A percentile compares a stretch with the other conserved stretches of the same genome.
phyloP scores from a whole-genome alignment of 64 coral and sea anemone species.

The Astreopora myriophthalma region DNA sequence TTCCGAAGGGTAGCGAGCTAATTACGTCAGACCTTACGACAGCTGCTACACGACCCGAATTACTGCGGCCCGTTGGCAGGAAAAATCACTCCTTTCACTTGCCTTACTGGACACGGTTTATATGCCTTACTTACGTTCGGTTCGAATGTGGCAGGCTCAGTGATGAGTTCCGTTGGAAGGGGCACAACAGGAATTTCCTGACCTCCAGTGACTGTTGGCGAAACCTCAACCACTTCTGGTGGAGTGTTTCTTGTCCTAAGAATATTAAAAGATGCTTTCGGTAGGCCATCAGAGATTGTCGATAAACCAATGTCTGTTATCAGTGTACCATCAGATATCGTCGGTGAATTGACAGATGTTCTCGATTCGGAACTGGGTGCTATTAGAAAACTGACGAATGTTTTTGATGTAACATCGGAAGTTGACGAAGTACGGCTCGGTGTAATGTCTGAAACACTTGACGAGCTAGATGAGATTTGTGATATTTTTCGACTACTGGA shows the following conservation, averaged over 20 bases:
- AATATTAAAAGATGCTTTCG: not conserved
- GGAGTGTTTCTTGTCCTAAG: not conserved
- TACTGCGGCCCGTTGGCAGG: no score
- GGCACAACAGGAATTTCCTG: not conserved
- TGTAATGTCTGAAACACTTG: not conserved
- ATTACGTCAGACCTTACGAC: no score
- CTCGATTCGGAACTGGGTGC: no score
- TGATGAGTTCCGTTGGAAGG: not conserved
- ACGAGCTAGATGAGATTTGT: not conserved
- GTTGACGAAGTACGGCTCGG: not conserved
- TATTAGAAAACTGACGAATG: not conserved
- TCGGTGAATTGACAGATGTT: not conserved
- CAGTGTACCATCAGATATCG: not conserved
- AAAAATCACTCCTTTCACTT: no score
- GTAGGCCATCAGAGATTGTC: no score
- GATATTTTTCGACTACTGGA: no score
- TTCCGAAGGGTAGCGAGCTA: no score
- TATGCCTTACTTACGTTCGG: not conserved
- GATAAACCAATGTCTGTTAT: not conserved
- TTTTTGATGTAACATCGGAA: not conserved
- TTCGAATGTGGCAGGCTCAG: not conserved
- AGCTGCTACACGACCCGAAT: no score
- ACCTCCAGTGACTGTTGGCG: not conserved
- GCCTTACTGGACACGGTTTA: not conserved
- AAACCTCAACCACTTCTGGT: not conserved